Base-by-base conservation (phyloP, 2,113 vertebrate genomes). In the Cheilinus undulatus region DNA sequence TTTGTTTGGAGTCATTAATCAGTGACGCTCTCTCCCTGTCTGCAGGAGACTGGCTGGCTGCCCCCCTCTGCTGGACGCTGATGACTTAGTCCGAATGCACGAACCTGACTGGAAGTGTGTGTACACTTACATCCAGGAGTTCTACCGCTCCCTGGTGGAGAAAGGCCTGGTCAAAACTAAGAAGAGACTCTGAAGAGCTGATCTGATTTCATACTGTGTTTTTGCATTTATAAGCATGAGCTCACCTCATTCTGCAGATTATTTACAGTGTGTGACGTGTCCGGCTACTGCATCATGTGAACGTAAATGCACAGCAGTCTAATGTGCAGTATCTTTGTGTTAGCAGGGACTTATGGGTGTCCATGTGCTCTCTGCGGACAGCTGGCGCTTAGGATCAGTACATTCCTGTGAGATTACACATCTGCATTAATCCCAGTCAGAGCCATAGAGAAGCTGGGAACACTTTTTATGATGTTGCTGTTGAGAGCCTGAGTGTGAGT, bases 21-120 rank as follows among this genome's bases (percentile, higher is more conserved):
- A 49, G 27, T 79, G 59, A 60, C 66, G 6, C 54, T 52, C 9
- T 12, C 54, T 77, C 50, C 73, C 46, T 76, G 38, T 69, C 48
- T 92, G 86, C 93, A 99, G 98, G 95, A 97, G 92, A 82, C 93
- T 96, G 93, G 96, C 95, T 30, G 97, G 96, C 89, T 99, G 97
- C 93, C 95, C 97, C 5, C 94, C 96, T 86, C 95, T 99, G 93
- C 94, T 99, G 93, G 97, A 99, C 50, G 94, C 97, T 71, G 96
- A 99, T 69, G 98, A 99, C 93, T 93, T 99, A 92, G 94, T 99
- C 88, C 95, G 95, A 92, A 97, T 99, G 96, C 91, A 93, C 49
- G 97, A 99, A 89, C 97, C 97, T 0, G 98, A 99, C 93, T 99
- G 98, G 98, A 99, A 99, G 94, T 99, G 98, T 90, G 97, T 99